Percentiles rank a stretch among this genome's conserved stretches.
Conservation (phyloP, 2,888 invertebrate genomes). For the Glyphotaelius pellucidus region DNA sequence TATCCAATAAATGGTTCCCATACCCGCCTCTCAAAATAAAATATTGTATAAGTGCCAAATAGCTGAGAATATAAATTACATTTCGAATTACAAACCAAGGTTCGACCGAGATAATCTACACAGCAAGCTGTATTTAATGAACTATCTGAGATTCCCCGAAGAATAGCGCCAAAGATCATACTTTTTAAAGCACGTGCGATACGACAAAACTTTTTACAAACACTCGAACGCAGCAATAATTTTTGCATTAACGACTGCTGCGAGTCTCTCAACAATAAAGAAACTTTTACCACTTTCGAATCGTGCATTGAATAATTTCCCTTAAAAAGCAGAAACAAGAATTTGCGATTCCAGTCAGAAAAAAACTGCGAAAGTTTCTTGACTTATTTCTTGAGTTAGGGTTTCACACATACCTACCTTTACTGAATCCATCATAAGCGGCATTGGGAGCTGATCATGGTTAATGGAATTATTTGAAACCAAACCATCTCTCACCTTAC, state of each 20-base stretch:
- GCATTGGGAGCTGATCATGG: too few relatives aligned
- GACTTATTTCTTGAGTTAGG: too few relatives aligned
- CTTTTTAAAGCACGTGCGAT: background rate
- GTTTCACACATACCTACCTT: too few relatives aligned
- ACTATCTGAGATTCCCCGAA: background rate
- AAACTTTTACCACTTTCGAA: background rate
- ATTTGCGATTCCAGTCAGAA: too few relatives aligned
- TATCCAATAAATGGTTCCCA: too few relatives aligned
- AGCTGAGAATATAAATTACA: too few relatives aligned
- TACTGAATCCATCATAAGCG: background rate
- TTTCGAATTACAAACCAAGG: too few relatives aligned
- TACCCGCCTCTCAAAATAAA: too few relatives aligned
- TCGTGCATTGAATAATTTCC: background rate
- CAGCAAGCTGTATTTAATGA: too few relatives aligned
- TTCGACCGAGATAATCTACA: too few relatives aligned
- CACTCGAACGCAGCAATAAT: background rate
- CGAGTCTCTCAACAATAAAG: background rate
- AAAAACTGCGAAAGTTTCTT: too few relatives aligned
- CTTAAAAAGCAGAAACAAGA: background rate
- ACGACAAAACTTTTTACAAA: background rate
- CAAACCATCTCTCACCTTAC: background rate
- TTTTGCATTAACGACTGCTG: background rate
- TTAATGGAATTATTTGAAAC: background rate
- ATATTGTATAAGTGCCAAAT: too few relatives aligned
- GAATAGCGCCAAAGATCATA: background rate